Evolutionary conservation across 2,797 vertebrate species (phyloP), one percentile per base, ranked within the genome.

Genomic region (Acrossocheilus fasciatus): DNA sequence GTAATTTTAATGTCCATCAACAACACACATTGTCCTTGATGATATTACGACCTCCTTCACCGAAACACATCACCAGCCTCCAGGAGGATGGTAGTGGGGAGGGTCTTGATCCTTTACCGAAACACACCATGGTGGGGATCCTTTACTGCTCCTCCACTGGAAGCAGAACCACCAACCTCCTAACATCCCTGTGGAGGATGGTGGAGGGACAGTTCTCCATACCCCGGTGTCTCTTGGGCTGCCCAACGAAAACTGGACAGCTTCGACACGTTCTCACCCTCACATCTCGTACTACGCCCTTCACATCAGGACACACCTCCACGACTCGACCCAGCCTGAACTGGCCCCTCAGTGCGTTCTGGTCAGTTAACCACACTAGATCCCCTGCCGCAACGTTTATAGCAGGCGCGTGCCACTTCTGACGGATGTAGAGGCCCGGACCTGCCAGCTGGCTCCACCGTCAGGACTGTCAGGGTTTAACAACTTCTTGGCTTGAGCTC

Each of bases 101-200:
- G 5, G 17, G 50, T 17, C 50, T 2, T 1, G 50, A 52, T 20
- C 15, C 11, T 30, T 23, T 6, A 18, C 34, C 75, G 34, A 77
- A 77, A 77, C 34, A 59, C 52, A 78, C 54, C 76, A 78, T 78
- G 76, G 52, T 78, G 76, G 76, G 76, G 52, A 79, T 62, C 14
- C 10, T 43, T 64, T 26, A 79, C 14, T 79, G 39, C 14, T 79
- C 77, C 7, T 79, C 23, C 23, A 62, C 77, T 26, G 77, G 39
- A 79, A 79, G 77, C 77, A 79, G 36, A 64, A 79, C 77, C 36
- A 79, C 77, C 57, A 79, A 30, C 39, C 77, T 64, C 39, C 77
- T 62, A 26, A 78, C 23, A 12, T 78, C 76, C 54, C 76, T 62
- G 3, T 78, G 36, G 76, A 78, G 34, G 36, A 17, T 59, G 76